These are phyloP conservation scores for Labeo calbasu DNA, from an alignment of 2,797 vertebrate species.

Conservation along the genomic window DNA sequence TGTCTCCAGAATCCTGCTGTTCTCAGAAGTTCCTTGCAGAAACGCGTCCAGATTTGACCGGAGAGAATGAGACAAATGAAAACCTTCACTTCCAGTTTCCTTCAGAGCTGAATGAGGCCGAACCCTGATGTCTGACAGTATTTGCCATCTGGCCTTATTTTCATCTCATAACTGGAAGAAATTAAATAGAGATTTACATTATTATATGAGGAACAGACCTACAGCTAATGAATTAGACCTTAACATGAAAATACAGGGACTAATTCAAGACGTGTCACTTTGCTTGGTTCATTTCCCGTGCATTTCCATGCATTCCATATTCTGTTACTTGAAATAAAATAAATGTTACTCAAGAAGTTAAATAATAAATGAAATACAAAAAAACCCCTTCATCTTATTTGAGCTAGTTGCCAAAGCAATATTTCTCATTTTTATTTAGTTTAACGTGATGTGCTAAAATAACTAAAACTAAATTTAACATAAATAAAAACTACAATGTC, in stretches of 20 bases:
- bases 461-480: not conserved
- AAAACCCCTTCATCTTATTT: no score
- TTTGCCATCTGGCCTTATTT: not conserved
- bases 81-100: conserved; percentile 18
- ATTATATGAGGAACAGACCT: not conserved
- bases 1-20: not conserved
- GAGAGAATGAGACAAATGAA: conserved; percentile 23
- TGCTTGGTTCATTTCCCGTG: not conserved
- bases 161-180: not conserved
- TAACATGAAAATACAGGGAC: not conserved
- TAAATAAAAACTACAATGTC: not conserved
- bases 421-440: not conserved
- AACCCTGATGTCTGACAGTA: not conserved
- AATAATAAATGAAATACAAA: no score
- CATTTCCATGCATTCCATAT: no score
- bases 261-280: not conserved
- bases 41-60: not conserved
- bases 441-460: not conserved
- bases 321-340: no score
- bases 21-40: not conserved
- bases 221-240: not conserved
- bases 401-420: no score
- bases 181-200: not conserved
- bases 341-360: no score
- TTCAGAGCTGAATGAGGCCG: not conserved